These are phyloP conservation scores for Amphiprion ocellaris DNA, from an alignment of 2,113 vertebrate species.

Conservation along the genomic window DNA sequence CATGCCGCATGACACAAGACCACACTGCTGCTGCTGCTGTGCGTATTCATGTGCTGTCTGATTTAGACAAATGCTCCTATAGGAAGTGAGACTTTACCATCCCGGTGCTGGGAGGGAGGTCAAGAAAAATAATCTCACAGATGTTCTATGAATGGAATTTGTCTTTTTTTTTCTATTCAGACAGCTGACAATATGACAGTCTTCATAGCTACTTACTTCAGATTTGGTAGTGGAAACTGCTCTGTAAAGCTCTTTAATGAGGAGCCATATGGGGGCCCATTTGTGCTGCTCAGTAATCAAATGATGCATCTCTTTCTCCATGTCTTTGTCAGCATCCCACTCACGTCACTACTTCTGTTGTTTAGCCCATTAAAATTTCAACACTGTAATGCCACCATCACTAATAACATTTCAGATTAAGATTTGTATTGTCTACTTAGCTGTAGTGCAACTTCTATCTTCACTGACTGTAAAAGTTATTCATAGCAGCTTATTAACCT, in stretches of 20 bases:
- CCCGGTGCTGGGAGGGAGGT: background rate
- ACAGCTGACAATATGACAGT: slow-evolving; percentile 52
- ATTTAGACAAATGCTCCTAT: background rate
- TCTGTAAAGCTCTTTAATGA: slow-evolving; percentile 51
- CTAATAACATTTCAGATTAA: slow-evolving; percentile 32
- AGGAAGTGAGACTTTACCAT: background rate
- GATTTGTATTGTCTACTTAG: slow-evolving; percentile 4
- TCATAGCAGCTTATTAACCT: background rate
- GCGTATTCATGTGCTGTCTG: slow-evolving; percentile 51
- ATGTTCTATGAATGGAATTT: slow-evolving; percentile 3
- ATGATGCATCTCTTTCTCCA: slow-evolving; percentile 52
- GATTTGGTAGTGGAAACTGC: slow-evolving; percentile 22
- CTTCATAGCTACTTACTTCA: slow-evolving; percentile 30
- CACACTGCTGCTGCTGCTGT: background rate
- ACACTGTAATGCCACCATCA: slow-evolving; percentile 5
- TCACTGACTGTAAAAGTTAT: slow-evolving; percentile 14
- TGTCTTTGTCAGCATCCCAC: slow-evolving; percentile 36
- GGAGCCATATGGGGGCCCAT: slow-evolving; percentile 57
- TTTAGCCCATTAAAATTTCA: slow-evolving; percentile 41
- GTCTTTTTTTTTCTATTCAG: slow-evolving; percentile 2
- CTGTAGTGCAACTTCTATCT: background rate
- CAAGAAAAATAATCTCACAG: background rate
- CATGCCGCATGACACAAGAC: slow-evolving; percentile 16
- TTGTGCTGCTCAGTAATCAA: slow-evolving; percentile 55
- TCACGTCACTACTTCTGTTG: slow-evolving; percentile 7